Evolutionary conservation across 1,140 invertebrate genomes (phyloP).

Genomic region (Cydia pomonella): DNA sequence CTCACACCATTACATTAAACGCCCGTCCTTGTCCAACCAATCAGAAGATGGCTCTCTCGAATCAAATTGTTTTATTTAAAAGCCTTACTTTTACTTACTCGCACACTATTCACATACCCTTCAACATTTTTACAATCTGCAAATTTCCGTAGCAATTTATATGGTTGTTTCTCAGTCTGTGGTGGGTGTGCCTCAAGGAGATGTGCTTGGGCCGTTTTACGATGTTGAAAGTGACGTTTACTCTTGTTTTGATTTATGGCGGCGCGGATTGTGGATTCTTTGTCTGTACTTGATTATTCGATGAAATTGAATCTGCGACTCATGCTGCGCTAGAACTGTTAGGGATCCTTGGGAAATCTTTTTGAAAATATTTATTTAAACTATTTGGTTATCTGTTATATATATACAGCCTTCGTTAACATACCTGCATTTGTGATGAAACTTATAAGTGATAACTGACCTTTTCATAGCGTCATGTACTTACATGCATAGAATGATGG

Average conservation of each 20-base stretch:
- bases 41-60: conserved; percentile 38
- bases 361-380: neutral
- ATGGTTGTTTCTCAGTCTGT: conserved; percentile 3
- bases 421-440: too few species aligned
- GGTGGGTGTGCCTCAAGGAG: neutral
- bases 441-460: too few species aligned
- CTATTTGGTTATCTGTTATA: neutral
- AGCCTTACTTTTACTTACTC: conserved; percentile 37
- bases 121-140: neutral
- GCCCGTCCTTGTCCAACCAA: conserved; percentile 27
- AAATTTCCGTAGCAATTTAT: neutral
- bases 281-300: conserved; percentile 47
- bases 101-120: neutral
- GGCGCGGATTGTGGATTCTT: conserved; percentile 36
- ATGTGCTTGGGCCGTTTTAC: conserved; percentile 40
- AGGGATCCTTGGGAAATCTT: conserved; percentile 6
- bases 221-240: conserved; percentile 53
- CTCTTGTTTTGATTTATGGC: conserved; percentile 54
- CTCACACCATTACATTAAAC: neutral
- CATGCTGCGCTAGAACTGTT: conserved; percentile 24
- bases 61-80: conserved; percentile 41
- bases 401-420: neutral
- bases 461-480: too few species aligned
- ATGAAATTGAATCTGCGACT: conserved; percentile 41
- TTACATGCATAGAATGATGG: too few species aligned